Base-by-base conservation (phyloP, 1,140 invertebrate species). In the Heliconius eleuchia region DNA sequence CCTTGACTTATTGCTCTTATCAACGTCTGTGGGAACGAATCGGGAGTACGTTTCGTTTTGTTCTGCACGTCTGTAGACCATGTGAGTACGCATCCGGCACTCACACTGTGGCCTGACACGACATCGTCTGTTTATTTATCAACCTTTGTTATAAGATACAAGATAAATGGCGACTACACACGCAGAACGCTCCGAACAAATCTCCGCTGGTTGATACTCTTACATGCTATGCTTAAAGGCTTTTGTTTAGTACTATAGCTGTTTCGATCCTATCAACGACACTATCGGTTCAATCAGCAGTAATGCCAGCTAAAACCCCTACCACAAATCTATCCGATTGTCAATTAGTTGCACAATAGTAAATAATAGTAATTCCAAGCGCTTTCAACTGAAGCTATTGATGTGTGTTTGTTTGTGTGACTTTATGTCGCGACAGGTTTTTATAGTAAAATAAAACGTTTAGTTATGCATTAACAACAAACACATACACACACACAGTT, bases 61-160 rank as follows among this genome's bases (percentile, higher is more conserved):
- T 83, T 81, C 82, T 83, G 86, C 75, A 79, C 88, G 91, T 91
- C 89, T 93, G 91, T 86, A 83, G 85, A 76, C 86, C 91, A 93
- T 92, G 87, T 93, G 91, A 93, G 89, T 84, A 75, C 87, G 87
- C 89, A 93, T 93, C 90, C 91, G 91, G 88, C 85, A 86, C 77
- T 84, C 82, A 75, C 76, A 85, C 81, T 85, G 79, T 80, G 77
- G 74, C 78, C 84, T 88, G 82, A 85, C 84, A 77, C 85, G 79
- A 82, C 79, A 81, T 76, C 78, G 78, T 81, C 71, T 85, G 85
- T 88, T 89, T 89, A 88, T 89, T 88, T 88, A 86, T 86, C 82
- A 85, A 80, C 78, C 78, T 83, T 81, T 82, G 83, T 85, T 87
- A 84, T 82, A 80, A 83, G 73, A 78, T 77, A 82, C 70, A 84